phyloP scores from a whole-genome alignment of 2,888 invertebrate species.

The Amblyjoppa fuscipennis region DNA sequence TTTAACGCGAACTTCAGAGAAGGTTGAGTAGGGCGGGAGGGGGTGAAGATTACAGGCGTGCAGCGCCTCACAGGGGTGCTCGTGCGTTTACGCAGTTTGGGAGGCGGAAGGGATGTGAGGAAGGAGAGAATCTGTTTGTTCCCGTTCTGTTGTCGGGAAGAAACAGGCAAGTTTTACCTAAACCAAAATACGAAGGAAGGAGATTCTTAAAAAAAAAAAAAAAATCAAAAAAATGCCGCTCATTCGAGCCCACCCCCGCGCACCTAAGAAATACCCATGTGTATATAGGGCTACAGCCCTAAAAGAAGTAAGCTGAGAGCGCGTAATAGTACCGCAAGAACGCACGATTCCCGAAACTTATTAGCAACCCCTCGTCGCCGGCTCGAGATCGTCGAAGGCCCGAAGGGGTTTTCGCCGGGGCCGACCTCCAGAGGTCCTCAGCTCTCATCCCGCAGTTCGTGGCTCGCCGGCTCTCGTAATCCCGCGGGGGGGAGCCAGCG shows the following conservation, averaged over 20 bases:
- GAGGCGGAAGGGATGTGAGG: background rate
- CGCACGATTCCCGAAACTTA: slow-evolving; percentile 20
- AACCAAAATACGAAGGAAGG: background rate
- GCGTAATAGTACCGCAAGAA: slow-evolving; percentile 7
- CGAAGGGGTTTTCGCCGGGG: slow-evolving; percentile 50
- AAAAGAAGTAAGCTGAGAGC: background rate
- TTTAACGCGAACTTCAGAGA: slow-evolving; percentile 57
- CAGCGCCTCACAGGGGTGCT: background rate
- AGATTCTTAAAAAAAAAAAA: slow-evolving; percentile 13
- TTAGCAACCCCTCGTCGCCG: slow-evolving; percentile 59
- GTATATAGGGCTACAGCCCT: background rate
- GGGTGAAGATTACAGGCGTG: background rate
- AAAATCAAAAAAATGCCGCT: slow-evolving; percentile 41
- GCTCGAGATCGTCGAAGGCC: slow-evolving; percentile 29
- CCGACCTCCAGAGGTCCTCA: slow-evolving; percentile 81
- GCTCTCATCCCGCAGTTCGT: slow-evolving; percentile 77
- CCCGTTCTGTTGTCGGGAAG: background rate
- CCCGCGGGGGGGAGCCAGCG: slow-evolving; percentile 38
- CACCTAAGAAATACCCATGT: too few species aligned
- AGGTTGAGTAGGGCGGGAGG: background rate
- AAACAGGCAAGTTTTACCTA: background rate
- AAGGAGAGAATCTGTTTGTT: background rate
- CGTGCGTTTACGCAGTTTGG: slow-evolving; percentile 1
- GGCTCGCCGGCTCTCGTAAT: slow-evolving; percentile 35
- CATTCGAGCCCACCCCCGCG: too few species aligned